Conservation (phyloP, 2,797 vertebrate genomes). For the Poeciliopsis turneri region DNA sequence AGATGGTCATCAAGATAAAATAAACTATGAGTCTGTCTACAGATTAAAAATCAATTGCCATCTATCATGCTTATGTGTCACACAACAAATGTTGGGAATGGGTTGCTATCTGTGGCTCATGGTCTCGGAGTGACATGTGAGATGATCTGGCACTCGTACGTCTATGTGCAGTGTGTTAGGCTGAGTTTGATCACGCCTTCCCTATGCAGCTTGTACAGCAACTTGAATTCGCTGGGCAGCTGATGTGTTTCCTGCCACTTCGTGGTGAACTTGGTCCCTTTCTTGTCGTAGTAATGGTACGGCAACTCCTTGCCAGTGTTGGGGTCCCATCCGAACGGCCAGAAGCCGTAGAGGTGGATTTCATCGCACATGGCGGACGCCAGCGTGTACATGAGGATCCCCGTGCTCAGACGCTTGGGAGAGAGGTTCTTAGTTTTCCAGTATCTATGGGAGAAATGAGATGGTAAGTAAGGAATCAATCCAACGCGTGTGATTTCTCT, state of each 20-base stretch:
- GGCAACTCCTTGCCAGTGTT: constrained; percentile 95
- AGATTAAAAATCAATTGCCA: constrained; percentile 40
- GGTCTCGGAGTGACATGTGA: constrained; percentile 29
- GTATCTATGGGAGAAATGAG: constrained; percentile 80
- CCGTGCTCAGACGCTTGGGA: constrained; percentile 96
- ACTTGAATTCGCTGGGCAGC: constrained; percentile 97
- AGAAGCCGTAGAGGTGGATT: constrained; percentile 97
- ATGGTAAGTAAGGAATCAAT: background rate
- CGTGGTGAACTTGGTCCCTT: constrained; percentile 98
- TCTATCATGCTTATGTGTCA: constrained; percentile 63
- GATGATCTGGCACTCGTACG: constrained; percentile 23
- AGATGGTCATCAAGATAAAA: constrained; percentile 43
- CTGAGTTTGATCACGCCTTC: constrained; percentile 94
- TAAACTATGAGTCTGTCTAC: constrained; percentile 36
- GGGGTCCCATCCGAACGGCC: constrained; percentile 98
- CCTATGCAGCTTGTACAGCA: constrained; percentile 94
- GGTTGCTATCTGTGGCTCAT: constrained; percentile 35
- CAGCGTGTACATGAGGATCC: constrained; percentile 97
- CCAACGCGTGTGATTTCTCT: background rate
- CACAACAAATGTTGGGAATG: constrained; percentile 53
- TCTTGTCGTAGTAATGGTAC: constrained; percentile 99
- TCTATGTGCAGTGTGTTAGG: constrained; percentile 92
- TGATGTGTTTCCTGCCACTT: constrained; percentile 99
- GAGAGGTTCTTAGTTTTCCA: constrained; percentile 98
- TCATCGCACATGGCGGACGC: constrained; percentile 94